Evolutionary conservation across 2,888 invertebrate species (phyloP), one percentile per base, ranked within the genome.

Genomic region (Altica lythri): DNA sequence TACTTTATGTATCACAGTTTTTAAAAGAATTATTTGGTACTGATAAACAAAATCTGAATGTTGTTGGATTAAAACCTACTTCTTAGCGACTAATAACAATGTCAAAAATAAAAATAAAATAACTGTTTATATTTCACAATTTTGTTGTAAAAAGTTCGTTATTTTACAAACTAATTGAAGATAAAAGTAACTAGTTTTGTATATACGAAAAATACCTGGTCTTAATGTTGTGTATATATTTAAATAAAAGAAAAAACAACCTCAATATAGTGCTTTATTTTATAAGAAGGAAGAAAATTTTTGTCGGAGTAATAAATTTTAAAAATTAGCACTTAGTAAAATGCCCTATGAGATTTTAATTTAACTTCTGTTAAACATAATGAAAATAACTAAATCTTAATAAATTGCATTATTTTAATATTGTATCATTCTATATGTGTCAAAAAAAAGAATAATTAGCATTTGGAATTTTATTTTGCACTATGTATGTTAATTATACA

Each of bases 401-500:
- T 16, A 34, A 34, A 46, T 17, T 22, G 35, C 37, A 25, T 34
- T 29, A 13, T 12, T 46, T 42, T 25, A 37, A 25, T 10, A 10
- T 35, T 46, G n/a, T 16, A 9, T 34, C 27, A 17, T 27, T 46
- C 44, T 55, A 53, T 53, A 55, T 50, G 53, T 56, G 56, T 56
- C 57, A 57, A 57, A 59, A 53, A 40, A 40, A 18, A 6, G 27
- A 44, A 50, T 13, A 10, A 45, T 43, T 46, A 40, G 22, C 44
- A 45, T 32, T 52, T 49, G 32, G 18, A 45, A 42, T 30, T 57
- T 56, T 19, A 55, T 57, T 60, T 57, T 58, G 57, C 60, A 57
- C 60, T 60, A 46, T 60, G 57, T 60, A 57, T 57, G 60, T 57
- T 60, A 53, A 57, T 60, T 60, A 57, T 55, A 55, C 54, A 53